Base-by-base conservation (phyloP, 2,888 invertebrate species). In the Chouioia cunea region DNA sequence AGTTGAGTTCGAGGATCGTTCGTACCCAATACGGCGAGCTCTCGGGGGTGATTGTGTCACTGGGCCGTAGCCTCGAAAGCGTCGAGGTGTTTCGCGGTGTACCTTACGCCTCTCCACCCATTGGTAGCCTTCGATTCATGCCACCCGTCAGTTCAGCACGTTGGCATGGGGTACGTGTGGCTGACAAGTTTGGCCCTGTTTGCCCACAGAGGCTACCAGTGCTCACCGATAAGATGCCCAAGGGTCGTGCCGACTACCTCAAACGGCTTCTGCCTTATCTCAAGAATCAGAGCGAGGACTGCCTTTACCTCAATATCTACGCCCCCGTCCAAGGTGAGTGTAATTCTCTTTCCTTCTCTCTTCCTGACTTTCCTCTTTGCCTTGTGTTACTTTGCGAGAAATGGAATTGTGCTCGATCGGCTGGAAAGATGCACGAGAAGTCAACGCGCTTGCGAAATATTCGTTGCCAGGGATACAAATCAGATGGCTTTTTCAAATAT, bases 231-330 rank as follows among this genome's bases (percentile, higher is more conserved):
- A 90, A 91, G 81, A 96, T 97, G 92, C 97, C 97, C 10, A 91
- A 91, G 79, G 97, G 96, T 23, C 89, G 97, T 75, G 88, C 95
- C 81, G 95, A 96, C 83, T 95, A 97, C 84, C 89, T 98, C 80
- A 93, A 92, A 86, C 90, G 96, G 80, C 89, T 98, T 86, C 87
- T 95, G 79, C 96, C 96, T 52, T 93, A 94, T 85, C 89, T 98
- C 78, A 91, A 91, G 78, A 93, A 97, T 85, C 97, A 98, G 88
- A 95, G 93, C 77, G 99, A 99, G 88, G 97, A 99, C 88, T 99
- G 99, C 84, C 91, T 99, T 74, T 97, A 96, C 86, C 90, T 99
- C 84, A 99, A 99, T 87, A 93, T 99, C 82, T 99, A 97, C 88
- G 95, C 96, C 27, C 98, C 98, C 65, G 94, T 94, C 79, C 93